Percentiles rank a stretch among this genome's conserved stretches.
phyloP scores from a whole-genome alignment of 2,797 vertebrate species.

The Ctenopoma kingsleyae region DNA sequence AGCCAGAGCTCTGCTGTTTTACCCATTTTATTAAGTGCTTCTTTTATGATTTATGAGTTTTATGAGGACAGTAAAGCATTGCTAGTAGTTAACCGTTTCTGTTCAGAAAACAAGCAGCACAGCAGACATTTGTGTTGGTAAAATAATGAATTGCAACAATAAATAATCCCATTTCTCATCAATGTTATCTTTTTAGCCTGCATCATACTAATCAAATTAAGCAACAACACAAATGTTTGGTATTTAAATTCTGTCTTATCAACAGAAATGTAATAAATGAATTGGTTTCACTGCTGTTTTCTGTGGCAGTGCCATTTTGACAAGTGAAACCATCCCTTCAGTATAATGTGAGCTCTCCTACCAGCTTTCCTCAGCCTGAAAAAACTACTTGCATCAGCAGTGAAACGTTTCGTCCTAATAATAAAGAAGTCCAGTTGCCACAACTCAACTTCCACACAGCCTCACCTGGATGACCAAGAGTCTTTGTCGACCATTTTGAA shows the following conservation, averaged over 20 bases:
- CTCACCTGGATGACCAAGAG: too few relatives aligned
- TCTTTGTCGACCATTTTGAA: not conserved
- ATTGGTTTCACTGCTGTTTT: constrained; percentile 29
- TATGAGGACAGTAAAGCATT: constrained; percentile 21
- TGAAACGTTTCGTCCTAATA: too few relatives aligned
- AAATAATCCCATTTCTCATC: constrained; percentile 30
- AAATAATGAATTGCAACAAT: constrained; percentile 36
- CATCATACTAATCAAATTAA: constrained; percentile 26
- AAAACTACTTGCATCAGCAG: too few relatives aligned
- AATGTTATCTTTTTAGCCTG: constrained; percentile 1
- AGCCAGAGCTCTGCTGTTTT: constrained; percentile 32
- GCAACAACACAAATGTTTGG: constrained; percentile 15
- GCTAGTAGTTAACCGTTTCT: constrained; percentile 30
- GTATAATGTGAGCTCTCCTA: too few relatives aligned
- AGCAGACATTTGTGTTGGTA: constrained; percentile 16
- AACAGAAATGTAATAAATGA: constrained; percentile 27
- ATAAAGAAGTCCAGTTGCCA: too few relatives aligned
- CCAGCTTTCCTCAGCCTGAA: too few relatives aligned
- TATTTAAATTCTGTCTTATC: constrained; percentile 34
- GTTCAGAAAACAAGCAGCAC: constrained; percentile 21
- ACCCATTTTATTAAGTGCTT: constrained; percentile 59
- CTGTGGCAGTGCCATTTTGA: constrained; percentile 19
- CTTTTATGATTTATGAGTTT: constrained; percentile 55
- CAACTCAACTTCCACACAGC: too few relatives aligned
- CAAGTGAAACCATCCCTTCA: too few relatives aligned